These are phyloP conservation scores for Drosophila burlai DNA, from an alignment of 1,140 invertebrate genomes.

Conservation along the genomic window DNA sequence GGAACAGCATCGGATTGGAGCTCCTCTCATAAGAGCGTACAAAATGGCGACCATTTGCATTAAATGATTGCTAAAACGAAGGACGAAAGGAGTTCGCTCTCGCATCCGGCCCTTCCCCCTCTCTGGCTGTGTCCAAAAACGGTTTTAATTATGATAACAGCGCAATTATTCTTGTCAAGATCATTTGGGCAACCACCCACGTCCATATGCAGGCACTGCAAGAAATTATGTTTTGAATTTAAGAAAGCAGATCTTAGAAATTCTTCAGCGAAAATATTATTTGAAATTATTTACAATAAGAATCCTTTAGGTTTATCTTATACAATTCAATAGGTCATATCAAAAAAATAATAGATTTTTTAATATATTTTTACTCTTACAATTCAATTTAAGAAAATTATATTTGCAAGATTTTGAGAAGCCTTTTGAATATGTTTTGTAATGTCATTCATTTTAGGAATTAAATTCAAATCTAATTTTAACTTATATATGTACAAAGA, in stretches of 20 bases:
- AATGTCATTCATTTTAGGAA: too few species aligned
- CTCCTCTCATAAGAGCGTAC: conserved; percentile 62
- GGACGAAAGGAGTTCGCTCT: conserved; percentile 48
- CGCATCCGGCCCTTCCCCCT: background rate
- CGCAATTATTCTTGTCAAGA: conserved; percentile 84
- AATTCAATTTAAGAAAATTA: background rate
- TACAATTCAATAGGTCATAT: too few species aligned
- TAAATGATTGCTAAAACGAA: conserved; percentile 81
- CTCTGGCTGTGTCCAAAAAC: conserved; percentile 65
- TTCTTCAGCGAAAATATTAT: background rate
- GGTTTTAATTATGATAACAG: conserved; percentile 83
- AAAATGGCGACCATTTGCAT: conserved; percentile 83
- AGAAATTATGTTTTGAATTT: conserved; percentile 1
- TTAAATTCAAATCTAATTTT: too few species aligned
- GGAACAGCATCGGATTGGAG: conserved; percentile 2
- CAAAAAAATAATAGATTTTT: too few species aligned
- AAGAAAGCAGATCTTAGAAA: background rate
- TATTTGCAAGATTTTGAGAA: background rate
- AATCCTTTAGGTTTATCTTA: too few species aligned
- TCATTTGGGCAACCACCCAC: conserved; percentile 65
- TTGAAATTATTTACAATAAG: too few species aligned
- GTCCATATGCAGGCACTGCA: conserved; percentile 9
- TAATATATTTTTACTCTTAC: too few species aligned
- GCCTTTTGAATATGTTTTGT: background rate
- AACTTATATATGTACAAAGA: too few species aligned